Conservation (phyloP, 2,113 vertebrate genomes). For the Gymnogyps californianus region DNA sequence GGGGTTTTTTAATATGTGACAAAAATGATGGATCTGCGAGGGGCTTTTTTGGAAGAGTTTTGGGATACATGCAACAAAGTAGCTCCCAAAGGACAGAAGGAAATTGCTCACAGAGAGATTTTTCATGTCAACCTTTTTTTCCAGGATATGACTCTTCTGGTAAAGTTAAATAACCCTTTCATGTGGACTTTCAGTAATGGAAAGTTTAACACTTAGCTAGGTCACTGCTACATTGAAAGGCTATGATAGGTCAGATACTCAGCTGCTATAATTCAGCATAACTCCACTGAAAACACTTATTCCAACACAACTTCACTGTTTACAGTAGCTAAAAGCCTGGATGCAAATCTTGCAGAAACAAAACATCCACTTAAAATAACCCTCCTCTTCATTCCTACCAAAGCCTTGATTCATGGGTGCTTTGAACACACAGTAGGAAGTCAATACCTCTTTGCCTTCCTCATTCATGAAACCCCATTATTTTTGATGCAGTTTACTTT, state of each 20-base stretch:
- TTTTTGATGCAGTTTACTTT: neutral
- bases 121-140: neutral
- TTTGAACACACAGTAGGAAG: neutral
- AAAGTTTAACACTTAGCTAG: neutral
- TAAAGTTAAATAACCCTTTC: neutral
- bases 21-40: neutral
- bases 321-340: neutral
- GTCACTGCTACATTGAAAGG: neutral
- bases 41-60: neutral
- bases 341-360: neutral
- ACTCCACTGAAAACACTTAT: neutral
- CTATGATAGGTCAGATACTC: neutral
- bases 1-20: neutral
- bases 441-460: neutral
- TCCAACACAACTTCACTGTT: neutral
- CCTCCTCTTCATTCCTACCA: neutral
- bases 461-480: neutral
- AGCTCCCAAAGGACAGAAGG: neutral
- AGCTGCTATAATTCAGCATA: neutral
- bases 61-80: neutral
- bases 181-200: fast-evolving
- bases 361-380: neutral
- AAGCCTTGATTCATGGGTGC: neutral
- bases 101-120: neutral
- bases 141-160: neutral